Conservation (phyloP, 2,797 vertebrate genomes). For the Sandelia bainsii region DNA sequence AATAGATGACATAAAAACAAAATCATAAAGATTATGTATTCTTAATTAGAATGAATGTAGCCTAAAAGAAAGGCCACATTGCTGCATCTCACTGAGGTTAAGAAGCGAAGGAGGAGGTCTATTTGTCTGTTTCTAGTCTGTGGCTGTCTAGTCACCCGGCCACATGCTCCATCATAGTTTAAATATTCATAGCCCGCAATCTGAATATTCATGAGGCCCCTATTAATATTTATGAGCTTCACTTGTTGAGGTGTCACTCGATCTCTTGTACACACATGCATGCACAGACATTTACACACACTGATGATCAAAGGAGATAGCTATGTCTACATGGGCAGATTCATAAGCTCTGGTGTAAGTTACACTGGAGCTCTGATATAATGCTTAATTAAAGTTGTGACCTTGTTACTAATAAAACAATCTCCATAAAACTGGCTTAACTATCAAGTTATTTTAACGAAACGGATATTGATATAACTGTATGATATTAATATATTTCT, state of each 20-base stretch:
- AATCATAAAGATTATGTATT: slow-evolving; percentile 58
- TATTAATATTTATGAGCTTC: slow-evolving; percentile 77
- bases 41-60: slow-evolving; percentile 71
- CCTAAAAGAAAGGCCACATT: slow-evolving; percentile 37
- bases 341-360: slow-evolving; percentile 38
- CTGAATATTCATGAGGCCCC: slow-evolving; percentile 76
- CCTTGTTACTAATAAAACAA: slow-evolving; percentile 28
- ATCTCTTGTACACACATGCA: slow-evolving; percentile 69
- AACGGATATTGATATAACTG: too few species aligned
- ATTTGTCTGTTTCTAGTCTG: slow-evolving; percentile 80
- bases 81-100: slow-evolving; percentile 40
- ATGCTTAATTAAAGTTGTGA: slow-evolving; percentile 49
- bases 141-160: slow-evolving; percentile 74
- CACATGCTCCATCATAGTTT: slow-evolving; percentile 80
- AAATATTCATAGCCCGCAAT: slow-evolving; percentile 77
- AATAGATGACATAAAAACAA: slow-evolving; percentile 53
- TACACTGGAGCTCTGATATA: slow-evolving; percentile 32
- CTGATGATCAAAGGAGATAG: slow-evolving; percentile 58
- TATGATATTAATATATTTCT: too few species aligned
- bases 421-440: not conserved
- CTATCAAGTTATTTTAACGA: too few species aligned
- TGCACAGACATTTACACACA: slow-evolving; percentile 54
- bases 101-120: slow-evolving; percentile 68
- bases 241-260: slow-evolving; percentile 80
- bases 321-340: slow-evolving; percentile 40